Conservation (phyloP, 2,113 vertebrate genomes). For the Poeciliopsis turrubarensis region DNA sequence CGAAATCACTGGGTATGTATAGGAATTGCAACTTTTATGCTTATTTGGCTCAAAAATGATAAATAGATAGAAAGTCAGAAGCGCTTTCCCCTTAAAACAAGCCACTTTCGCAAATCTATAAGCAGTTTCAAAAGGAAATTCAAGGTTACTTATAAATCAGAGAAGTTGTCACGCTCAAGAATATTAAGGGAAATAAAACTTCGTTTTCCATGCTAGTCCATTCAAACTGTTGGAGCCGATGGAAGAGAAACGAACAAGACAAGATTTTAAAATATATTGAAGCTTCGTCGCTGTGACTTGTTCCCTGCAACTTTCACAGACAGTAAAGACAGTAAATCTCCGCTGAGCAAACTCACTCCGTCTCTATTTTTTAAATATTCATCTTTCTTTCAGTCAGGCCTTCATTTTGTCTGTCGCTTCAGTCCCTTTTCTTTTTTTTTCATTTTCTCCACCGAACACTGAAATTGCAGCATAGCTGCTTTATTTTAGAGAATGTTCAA, state of each 20-base stretch:
- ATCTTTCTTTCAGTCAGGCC: slow-evolving; percentile 33
- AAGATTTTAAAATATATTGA: slow-evolving; percentile 63
- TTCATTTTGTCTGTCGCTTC: slow-evolving; percentile 11
- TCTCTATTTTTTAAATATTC: slow-evolving; percentile 34
- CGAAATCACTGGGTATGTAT: neutral
- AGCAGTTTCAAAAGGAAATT: neutral
- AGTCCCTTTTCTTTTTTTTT: slow-evolving; percentile 36
- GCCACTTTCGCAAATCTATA: neutral
- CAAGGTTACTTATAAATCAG: neutral
- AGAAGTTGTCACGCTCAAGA: neutral
- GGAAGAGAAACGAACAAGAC: slow-evolving; percentile 39
- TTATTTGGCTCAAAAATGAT: neutral
- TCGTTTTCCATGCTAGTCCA: neutral
- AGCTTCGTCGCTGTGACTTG: slow-evolving; percentile 57
- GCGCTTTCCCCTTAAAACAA: neutral
- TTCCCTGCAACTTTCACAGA: slow-evolving; percentile 59
- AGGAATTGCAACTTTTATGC: neutral
- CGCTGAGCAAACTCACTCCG: slow-evolving; percentile 32
- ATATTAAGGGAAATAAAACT: neutral
- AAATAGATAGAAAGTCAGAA: neutral
- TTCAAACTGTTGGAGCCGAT: neutral
- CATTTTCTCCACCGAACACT: slow-evolving; percentile 33
- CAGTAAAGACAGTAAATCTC: slow-evolving; percentile 56
- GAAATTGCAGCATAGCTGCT: slow-evolving; percentile 13
- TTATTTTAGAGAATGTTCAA: slow-evolving; percentile 26